A percentile compares a stretch with the other conserved stretches of the same genome.
phyloP scores from a whole-genome alignment of 2,113 vertebrate genomes.

The Bambusicola thoracicus region DNA sequence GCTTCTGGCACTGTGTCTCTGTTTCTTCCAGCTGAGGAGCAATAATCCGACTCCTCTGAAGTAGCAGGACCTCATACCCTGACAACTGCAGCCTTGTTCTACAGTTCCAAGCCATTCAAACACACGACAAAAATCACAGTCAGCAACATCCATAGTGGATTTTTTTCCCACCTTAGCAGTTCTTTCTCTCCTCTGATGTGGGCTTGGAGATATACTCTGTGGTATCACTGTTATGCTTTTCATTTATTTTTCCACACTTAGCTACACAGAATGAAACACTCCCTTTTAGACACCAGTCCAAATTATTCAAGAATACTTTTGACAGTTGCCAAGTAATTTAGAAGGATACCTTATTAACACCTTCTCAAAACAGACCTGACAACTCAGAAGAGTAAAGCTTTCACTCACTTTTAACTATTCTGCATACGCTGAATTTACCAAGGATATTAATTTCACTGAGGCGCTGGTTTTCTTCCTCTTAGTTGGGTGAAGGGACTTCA shows the following conservation, averaged over 20 bases:
- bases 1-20: constrained; percentile 70
- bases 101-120: constrained; percentile 76
- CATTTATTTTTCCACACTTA: constrained; percentile 80
- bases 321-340: constrained; percentile 83
- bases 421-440: neutral
- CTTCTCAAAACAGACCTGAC: constrained; percentile 81
- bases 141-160: constrained; percentile 83
- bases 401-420: neutral
- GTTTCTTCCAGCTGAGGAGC: constrained; percentile 86
- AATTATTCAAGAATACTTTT: constrained; percentile 86
- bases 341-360: constrained; percentile 80
- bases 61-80: constrained; percentile 78
- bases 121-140: constrained; percentile 85
- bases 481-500: neutral
- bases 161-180: constrained; percentile 79
- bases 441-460: constrained; percentile 22
- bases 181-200: constrained; percentile 81
- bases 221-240: constrained; percentile 85
- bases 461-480: neutral
- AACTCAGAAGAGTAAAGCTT: constrained; percentile 54
- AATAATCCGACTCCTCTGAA: constrained; percentile 88
- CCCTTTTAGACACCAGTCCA: constrained; percentile 78
- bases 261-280: constrained; percentile 82
- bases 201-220: constrained; percentile 83
- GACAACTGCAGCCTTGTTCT: constrained; percentile 87